Evolutionary conservation across 2,888 invertebrate genomes (phyloP), one percentile per base, ranked within the genome.

Genomic region (Oxystoma pomonae): DNA sequence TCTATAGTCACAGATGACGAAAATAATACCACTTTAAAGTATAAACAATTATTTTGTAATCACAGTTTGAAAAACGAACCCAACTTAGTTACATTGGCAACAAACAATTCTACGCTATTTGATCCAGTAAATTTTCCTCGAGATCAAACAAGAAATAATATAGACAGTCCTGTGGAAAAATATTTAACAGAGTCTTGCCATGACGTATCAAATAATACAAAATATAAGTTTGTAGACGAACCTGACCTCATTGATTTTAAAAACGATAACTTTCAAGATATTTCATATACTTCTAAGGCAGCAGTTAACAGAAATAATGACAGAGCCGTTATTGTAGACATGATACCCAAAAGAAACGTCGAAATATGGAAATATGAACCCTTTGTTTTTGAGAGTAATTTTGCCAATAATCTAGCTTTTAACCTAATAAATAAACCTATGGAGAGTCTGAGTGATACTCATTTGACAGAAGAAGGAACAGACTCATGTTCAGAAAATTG

Each of bases 131-230:
- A 7, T 35, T 35, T 35, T 35, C 3, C 5, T 7, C 35, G 12
- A 35, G 12, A 35, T 3, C 35, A 7, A 7, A 7, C 35, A 35
- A 57, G 62, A 9, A 60, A 61, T 55, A 49, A 58, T 12, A 62
- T 68, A 9, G 70, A 69, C 21, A 74, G 74, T 61, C 74, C 75
- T 1, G 67, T 79, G 1, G 79, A 79, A 57, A 80, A 80, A 66
- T 76, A 80, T 62, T 53, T 77, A 12, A 78, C 75, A 0, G 79
- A 80, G 67, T 77, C 73, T 62, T 80, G 79, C 63, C 72, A 73
- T 61, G 79, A 79, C 62, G 65, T 75, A n/a, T 77, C 76, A 1
- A 79, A 79, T 68, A 69, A 72, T 2, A 67, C 72, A 20, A 79
- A 79, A 69, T 73, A 75, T 55, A 63, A 71, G 2, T 51, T 56